Percentiles rank a stretch among this genome's conserved stretches.
phyloP scores from a whole-genome alignment of 30 jellyfish, hydroid and myxozoan genomes.

The Aurelia aurita region DNA sequence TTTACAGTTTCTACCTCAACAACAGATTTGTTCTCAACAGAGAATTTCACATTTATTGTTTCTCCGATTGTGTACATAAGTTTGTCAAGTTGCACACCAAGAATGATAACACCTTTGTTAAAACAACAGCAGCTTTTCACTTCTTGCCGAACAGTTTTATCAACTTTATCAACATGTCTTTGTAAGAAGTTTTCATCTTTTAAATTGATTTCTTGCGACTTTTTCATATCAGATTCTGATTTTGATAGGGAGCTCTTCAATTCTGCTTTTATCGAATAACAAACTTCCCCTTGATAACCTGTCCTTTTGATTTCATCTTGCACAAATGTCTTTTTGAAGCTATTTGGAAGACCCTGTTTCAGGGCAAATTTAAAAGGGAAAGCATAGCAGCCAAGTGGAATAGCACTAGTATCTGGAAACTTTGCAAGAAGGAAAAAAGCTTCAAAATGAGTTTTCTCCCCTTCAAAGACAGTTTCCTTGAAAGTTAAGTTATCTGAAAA shows the following conservation, averaged over 20 bases:
- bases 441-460: slow-evolving; percentile 12
- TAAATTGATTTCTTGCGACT: not conserved
- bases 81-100: slow-evolving; percentile 45
- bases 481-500: not conserved
- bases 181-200: slow-evolving; percentile 31
- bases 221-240: not conserved
- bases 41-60: slow-evolving; percentile 37
- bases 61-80: slow-evolving; percentile 54
- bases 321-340: slow-evolving; percentile 29
- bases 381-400: slow-evolving; percentile 77
- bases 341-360: slow-evolving; percentile 62
- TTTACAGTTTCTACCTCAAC: slow-evolving; percentile 21
- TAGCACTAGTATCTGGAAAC: slow-evolving; percentile 33
- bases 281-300: slow-evolving; percentile 40
- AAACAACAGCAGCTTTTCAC: slow-evolving; percentile 52
- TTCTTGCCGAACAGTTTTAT: not conserved
- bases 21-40: slow-evolving; percentile 41
- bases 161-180: not conserved
- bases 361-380: slow-evolving; percentile 56
- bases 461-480: slow-evolving; percentile 25
- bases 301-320: slow-evolving; percentile 51
- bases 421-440: not conserved
- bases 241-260: slow-evolving; percentile 4
- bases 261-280: slow-evolving; percentile 38
- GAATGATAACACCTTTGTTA: slow-evolving; percentile 35